Evolutionary conservation across 2,797 vertebrate species (phyloP).

Genomic region (Lerista edwardsae): DNA sequence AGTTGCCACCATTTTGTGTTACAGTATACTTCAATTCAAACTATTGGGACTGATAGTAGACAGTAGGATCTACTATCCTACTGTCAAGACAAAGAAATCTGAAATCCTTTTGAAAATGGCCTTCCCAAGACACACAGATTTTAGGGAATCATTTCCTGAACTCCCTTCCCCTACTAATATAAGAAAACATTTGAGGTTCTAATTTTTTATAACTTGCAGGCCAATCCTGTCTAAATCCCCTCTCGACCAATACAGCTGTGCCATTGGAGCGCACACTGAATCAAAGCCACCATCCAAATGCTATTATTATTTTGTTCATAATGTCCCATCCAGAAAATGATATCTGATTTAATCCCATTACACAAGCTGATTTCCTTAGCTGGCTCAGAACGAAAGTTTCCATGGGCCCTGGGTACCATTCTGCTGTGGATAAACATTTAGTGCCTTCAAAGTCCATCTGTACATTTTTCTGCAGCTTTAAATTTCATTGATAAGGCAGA

Average conservation of each 20-base stretch:
- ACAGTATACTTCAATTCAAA: not conserved
- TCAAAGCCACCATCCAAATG: no score
- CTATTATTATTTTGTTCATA: not conserved
- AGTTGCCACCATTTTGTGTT: not conserved
- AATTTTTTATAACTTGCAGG: not conserved
- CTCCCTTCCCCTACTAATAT: not conserved
- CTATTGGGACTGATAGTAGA: no score
- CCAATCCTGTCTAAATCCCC: no score
- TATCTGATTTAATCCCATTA: not conserved
- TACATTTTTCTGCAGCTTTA: not conserved
- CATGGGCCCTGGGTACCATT: not conserved
- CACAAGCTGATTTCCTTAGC: not conserved
- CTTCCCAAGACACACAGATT: no score
- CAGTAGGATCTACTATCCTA: no score
- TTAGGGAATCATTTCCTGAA: not conserved
- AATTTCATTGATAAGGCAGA: not conserved
- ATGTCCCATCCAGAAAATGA: not conserved
- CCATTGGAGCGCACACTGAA: no score
- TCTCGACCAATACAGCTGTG: no score
- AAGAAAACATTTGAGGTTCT: not conserved
- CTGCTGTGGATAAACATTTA: not conserved
- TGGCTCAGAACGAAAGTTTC: not conserved
- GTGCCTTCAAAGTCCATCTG: not conserved
- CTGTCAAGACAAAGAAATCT: no score
- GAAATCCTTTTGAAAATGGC: no score